A percentile compares a stretch with the other conserved stretches of the same genome.
phyloP scores from a whole-genome alignment of 1,140 invertebrate genomes.

The Rhagoletis zephyria region DNA sequence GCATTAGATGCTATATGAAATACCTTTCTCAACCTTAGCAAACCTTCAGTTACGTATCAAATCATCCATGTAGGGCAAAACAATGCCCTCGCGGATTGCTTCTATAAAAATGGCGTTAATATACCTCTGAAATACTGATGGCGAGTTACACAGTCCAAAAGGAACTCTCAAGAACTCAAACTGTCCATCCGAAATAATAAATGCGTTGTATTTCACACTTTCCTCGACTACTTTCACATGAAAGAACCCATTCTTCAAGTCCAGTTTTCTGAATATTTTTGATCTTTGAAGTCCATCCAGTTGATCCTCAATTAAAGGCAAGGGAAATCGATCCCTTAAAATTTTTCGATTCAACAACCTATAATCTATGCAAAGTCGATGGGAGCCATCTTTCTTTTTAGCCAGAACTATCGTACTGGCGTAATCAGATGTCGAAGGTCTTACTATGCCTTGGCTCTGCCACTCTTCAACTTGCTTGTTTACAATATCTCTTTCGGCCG shows the following conservation, averaged over 20 bases:
- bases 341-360: constrained; percentile 55
- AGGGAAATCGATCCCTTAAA: background rate
- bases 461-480: no score
- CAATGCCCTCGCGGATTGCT: constrained; percentile 43
- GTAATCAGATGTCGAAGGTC: no score
- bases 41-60: constrained; percentile 35
- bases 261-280: constrained; percentile 22
- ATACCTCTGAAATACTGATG: constrained; percentile 51
- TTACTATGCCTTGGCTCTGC: no score
- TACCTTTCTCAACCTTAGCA: constrained; percentile 38
- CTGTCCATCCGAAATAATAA: constrained; percentile 49
- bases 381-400: no score
- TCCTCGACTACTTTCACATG: constrained; percentile 49
- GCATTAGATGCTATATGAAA: background rate
- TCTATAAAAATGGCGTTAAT: constrained; percentile 52
- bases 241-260: constrained; percentile 49
- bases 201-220: constrained; percentile 52
- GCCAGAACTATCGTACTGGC: no score
- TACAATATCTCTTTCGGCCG: no score
- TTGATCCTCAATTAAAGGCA: constrained; percentile 53
- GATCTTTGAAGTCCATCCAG: constrained; percentile 50
- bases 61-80: constrained; percentile 50
- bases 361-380: constrained; percentile 60
- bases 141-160: constrained; percentile 55
- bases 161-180: constrained; percentile 55